These are phyloP conservation scores for Lipophrys pholis DNA, from an alignment of 2,113 vertebrate species.

Conservation along the genomic window DNA sequence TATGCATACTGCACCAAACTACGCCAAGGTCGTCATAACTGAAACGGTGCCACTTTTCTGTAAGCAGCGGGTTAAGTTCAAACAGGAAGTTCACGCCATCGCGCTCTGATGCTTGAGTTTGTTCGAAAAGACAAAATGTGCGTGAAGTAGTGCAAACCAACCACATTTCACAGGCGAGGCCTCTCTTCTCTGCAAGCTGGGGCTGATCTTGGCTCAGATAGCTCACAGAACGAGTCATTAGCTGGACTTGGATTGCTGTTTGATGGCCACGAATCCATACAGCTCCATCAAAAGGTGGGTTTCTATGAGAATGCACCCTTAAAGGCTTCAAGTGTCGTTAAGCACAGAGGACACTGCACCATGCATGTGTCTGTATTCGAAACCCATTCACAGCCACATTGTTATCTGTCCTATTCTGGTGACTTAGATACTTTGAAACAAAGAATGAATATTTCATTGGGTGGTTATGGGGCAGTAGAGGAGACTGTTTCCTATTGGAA, in stretches of 20 bases:
- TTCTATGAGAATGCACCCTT: constrained; percentile 26
- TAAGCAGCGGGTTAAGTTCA: constrained; percentile 24
- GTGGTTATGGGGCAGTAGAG: constrained; percentile 72
- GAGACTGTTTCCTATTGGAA: constrained; percentile 70
- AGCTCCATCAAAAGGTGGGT: constrained; percentile 56
- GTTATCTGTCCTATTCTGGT: constrained; percentile 70
- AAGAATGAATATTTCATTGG: constrained; percentile 83
- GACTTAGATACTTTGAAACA: constrained; percentile 71
- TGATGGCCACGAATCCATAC: constrained; percentile 39
- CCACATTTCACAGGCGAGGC: constrained; percentile 56
- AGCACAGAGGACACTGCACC: constrained; percentile 33
- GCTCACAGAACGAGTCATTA: constrained; percentile 70
- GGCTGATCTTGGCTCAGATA: constrained; percentile 53
- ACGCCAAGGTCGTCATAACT: constrained; percentile 32
- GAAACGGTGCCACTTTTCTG: constrained; percentile 36
- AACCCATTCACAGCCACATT: constrained; percentile 45
- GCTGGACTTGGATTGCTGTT: constrained; percentile 33
- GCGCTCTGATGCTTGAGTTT: constrained; percentile 29
- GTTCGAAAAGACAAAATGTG: no score
- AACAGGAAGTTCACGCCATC: constrained; percentile 36
- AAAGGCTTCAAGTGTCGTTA: constrained; percentile 41
- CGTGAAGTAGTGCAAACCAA: constrained; percentile 15
- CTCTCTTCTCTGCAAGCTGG: constrained; percentile 49
- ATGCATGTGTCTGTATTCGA: constrained; percentile 1
- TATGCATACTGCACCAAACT: constrained; percentile 40